Base-by-base conservation (phyloP, 1,140 invertebrate genomes). In the Bombus difficillimus region DNA sequence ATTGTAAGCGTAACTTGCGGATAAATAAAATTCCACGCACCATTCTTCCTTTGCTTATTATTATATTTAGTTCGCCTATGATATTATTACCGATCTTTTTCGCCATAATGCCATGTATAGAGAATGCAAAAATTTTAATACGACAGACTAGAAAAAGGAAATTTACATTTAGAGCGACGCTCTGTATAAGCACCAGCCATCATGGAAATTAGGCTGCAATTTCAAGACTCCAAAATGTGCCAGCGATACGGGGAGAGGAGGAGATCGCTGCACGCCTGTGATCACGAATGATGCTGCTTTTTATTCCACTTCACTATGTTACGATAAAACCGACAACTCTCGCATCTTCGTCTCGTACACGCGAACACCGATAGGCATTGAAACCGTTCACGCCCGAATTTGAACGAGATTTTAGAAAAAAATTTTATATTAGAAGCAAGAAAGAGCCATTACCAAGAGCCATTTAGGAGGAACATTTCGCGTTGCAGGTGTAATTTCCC, bases 141-240 rank as follows among this genome's bases (percentile, higher is more conserved):
- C 71, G 43, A 68, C 57, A 53, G 73, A 22, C 68, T 77, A 81
- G 87, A 86, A 86, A 75, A 88, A 74, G 34, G 71, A 81, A 71
- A 85, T 87, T 66, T 80, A 41, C 74, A 68, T 72, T 77, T 43
- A 72, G 41, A 32, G 22, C 74, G 32, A 39, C 25, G 62, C 28
- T 53, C 28, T 53, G 57, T 37, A 25, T 73, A 80, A 89, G 83
- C 64, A 88, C 86, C 86, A 13, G 32, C 37, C 34, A 72, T 77
- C 83, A 75, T 76, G 73, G 72, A 81, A 74, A 86, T 85, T 85
- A 41, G 75, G 43, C 34, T 80, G 76, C 83, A 80, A 80, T 83
- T 78, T 83, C 43, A 80, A 72, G 83, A 47, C 53, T 62, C 39
- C 22, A 32, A 79, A 72, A 80, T 85, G 41, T 59, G 76, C 15